Evolutionary conservation across 1,140 invertebrate species (phyloP).

Genomic region (Uloborus diversus): DNA sequence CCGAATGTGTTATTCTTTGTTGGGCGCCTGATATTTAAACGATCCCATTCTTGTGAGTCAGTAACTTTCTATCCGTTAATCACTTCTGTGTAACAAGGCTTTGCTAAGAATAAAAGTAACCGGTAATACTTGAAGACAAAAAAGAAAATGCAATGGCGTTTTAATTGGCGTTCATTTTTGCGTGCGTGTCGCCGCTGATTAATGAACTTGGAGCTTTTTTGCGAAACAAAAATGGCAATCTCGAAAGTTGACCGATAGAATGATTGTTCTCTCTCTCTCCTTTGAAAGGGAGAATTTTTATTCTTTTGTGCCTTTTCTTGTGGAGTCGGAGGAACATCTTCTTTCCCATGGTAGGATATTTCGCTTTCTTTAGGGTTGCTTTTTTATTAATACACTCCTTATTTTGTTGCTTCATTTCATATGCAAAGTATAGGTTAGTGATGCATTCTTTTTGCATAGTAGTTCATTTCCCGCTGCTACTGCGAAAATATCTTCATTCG

Average conservation of each 20-base stretch:
- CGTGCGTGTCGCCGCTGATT: background rate
- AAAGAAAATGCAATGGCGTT: background rate
- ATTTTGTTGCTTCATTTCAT: background rate
- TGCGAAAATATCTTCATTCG: too few species aligned
- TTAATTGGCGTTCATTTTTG: background rate
- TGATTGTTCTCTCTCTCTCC: background rate
- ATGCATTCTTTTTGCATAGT: too few species aligned
- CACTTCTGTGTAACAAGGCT: too few species aligned
- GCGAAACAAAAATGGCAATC: background rate
- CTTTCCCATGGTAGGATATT: background rate
- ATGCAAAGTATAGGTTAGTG: background rate
- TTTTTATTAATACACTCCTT: background rate
- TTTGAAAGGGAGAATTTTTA: background rate
- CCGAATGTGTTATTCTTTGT: too few species aligned
- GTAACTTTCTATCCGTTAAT: too few species aligned
- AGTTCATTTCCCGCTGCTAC: too few species aligned
- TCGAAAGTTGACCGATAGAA: background rate
- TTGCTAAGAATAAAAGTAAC: too few species aligned
- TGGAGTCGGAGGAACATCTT: background rate
- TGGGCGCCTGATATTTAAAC: too few species aligned
- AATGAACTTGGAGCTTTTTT: background rate
- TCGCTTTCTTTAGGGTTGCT: background rate
- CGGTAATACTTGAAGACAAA: too few species aligned
- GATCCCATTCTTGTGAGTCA: too few species aligned
- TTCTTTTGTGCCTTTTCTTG: background rate